Percentiles rank a stretch among this genome's conserved stretches.
Conservation (phyloP, 2,888 invertebrate genomes). For the Leptinotarsa juncta region DNA sequence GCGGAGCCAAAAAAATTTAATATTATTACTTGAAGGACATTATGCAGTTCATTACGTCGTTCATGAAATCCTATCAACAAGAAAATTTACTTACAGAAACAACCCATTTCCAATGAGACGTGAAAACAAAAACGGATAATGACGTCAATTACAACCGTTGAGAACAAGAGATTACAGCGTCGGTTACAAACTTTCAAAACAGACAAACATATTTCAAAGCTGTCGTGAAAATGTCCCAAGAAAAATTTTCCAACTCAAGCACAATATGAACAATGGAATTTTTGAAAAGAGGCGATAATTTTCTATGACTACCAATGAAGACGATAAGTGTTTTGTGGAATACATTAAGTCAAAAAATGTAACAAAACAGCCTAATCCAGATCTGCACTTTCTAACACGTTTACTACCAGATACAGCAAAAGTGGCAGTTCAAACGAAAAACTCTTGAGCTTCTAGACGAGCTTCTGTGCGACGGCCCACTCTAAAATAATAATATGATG, state of each 20-base stretch:
- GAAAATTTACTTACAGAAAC: slow-evolving; percentile 34
- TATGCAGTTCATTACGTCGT: slow-evolving; percentile 24
- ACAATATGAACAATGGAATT: slow-evolving; percentile 26
- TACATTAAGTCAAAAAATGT: no score
- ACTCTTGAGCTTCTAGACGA: no score
- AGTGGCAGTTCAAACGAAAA: no score
- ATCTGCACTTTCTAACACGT: no score
- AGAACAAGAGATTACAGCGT: slow-evolving; percentile 28
- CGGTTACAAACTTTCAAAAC: slow-evolving; percentile 22
- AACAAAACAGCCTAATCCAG: no score
- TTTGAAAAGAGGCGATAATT: slow-evolving; percentile 25
- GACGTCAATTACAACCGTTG: slow-evolving; percentile 18
- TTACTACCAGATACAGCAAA: no score
- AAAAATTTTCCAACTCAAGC: neutral
- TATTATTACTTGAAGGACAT: no score
- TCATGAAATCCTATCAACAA: slow-evolving; percentile 36
- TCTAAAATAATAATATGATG: no score
- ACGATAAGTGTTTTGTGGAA: slow-evolving; percentile 27
- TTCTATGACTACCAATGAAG: slow-evolving; percentile 23
- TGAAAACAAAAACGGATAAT: slow-evolving; percentile 21
- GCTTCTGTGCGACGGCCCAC: no score
- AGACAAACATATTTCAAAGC: neutral
- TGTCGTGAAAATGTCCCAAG: slow-evolving; percentile 15
- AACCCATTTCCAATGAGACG: slow-evolving; percentile 26
- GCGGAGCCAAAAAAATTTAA: slow-evolving; percentile 23